Conservation (phyloP, 2,888 invertebrate genomes). For the Dendrolimus pini region DNA sequence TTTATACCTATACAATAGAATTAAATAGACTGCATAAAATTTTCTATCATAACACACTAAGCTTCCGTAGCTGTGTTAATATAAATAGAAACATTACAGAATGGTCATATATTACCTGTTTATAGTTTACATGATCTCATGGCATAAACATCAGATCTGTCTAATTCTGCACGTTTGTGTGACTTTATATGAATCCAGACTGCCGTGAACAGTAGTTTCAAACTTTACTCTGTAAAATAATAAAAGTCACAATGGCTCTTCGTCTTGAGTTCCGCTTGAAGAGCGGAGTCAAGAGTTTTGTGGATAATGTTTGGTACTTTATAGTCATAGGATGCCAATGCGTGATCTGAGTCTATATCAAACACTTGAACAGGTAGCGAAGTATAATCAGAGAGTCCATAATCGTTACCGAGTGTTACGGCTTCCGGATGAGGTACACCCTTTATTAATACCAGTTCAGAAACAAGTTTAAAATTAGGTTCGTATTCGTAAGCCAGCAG, state of each 20-base stretch:
- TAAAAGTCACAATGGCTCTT: slow-evolving; percentile 17
- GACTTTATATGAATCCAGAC: too few species aligned
- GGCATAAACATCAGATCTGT: too few species aligned
- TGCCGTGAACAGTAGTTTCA: too few species aligned
- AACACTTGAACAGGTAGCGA: slow-evolving; percentile 1
- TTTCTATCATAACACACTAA: too few species aligned
- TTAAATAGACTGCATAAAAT: too few species aligned
- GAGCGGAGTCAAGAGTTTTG: slow-evolving; percentile 1
- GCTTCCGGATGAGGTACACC: not conserved
- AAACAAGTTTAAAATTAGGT: slow-evolving; percentile 10
- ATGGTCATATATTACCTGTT: too few species aligned
- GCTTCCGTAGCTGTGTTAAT: too few species aligned
- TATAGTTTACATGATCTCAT: too few species aligned
- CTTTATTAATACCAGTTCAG: slow-evolving; percentile 10
- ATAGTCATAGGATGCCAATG: not conserved
- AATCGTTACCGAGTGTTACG: slow-evolving; percentile 1
- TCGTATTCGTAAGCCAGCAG: slow-evolving; percentile 9
- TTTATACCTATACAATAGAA: too few species aligned
- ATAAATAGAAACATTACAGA: too few species aligned
- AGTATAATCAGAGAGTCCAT: slow-evolving; percentile 3
- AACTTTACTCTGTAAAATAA: not conserved
- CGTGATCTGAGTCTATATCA: slow-evolving; percentile 2
- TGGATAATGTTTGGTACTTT: slow-evolving; percentile 6
- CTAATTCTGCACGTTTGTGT: too few species aligned
- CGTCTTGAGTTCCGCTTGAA: slow-evolving; percentile 4